Percentiles rank a stretch among this genome's conserved stretches.
phyloP scores from a whole-genome alignment of 2,797 vertebrate genomes.

The Astyanax mexicanus region DNA sequence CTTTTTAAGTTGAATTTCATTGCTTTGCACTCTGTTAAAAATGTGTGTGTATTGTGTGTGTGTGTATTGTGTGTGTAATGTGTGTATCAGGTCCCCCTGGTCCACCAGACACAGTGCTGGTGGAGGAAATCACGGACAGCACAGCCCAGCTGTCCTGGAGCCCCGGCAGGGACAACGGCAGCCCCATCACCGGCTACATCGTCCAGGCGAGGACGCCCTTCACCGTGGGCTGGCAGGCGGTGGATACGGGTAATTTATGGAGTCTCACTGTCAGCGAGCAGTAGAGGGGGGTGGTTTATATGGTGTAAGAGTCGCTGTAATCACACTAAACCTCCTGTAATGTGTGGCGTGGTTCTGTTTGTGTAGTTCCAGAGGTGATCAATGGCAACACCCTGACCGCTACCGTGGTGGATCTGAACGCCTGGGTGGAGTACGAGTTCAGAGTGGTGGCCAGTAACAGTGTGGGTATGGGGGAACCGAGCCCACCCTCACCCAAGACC shows the following conservation, averaged over 20 bases:
- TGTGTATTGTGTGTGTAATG: constrained; percentile 18
- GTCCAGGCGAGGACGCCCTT: constrained; percentile 81
- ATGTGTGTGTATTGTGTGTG: too few species aligned
- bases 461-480: constrained; percentile 93
- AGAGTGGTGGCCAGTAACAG: constrained; percentile 91
- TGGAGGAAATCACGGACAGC: constrained; percentile 85
- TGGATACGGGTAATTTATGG: constrained; percentile 76
- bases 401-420: constrained; percentile 91
- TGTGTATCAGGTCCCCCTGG: constrained; percentile 80
- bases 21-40: background rate
- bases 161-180: constrained; percentile 81
- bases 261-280: background rate
- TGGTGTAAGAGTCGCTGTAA: background rate
- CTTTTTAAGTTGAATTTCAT: too few species aligned
- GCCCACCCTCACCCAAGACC: constrained; percentile 91
- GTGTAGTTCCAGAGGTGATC: constrained; percentile 87
- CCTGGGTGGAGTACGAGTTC: constrained; percentile 98
- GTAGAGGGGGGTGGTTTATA: background rate
- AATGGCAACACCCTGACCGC: constrained; percentile 88
- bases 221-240: constrained; percentile 84
- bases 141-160: constrained; percentile 84
- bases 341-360: background rate
- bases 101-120: constrained; percentile 79
- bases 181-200: constrained; percentile 82
- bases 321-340: background rate